These are phyloP conservation scores for Drosophila pseudoananassae DNA, from an alignment of 1,140 invertebrate species.

Conservation along the genomic window DNA sequence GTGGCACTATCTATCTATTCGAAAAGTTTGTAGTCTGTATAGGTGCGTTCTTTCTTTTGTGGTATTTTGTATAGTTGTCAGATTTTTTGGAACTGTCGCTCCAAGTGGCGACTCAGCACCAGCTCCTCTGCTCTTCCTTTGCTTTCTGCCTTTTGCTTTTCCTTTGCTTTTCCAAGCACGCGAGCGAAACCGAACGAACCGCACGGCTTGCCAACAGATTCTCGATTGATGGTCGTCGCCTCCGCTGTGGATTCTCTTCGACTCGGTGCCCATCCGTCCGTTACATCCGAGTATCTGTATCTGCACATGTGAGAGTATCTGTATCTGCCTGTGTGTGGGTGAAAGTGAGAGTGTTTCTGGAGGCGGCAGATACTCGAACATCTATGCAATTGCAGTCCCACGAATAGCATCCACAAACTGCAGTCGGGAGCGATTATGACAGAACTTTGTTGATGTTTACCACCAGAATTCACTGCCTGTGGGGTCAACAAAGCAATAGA, in stretches of 20 bases:
- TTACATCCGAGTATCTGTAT: slow-evolving; percentile 28
- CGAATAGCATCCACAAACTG: slow-evolving; percentile 43
- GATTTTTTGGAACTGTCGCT: slow-evolving; percentile 72
- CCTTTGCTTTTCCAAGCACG: slow-evolving; percentile 16
- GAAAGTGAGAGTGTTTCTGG: slow-evolving; percentile 40
- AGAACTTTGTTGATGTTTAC: slow-evolving; percentile 34
- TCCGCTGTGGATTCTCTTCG: slow-evolving; percentile 53
- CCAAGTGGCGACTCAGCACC: slow-evolving; percentile 47
- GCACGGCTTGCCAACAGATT: slow-evolving; percentile 62
- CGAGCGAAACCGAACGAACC: slow-evolving; percentile 58
- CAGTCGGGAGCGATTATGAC: slow-evolving; percentile 30
- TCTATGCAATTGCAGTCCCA: slow-evolving; percentile 3
- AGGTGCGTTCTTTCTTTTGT: slow-evolving; percentile 17
- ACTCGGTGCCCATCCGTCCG: slow-evolving; percentile 46
- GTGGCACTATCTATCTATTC: slow-evolving; percentile 50
- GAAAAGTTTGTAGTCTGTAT: slow-evolving; percentile 19
- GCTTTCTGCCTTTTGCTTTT: not conserved
- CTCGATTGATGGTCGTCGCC: slow-evolving; percentile 60
- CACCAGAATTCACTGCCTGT: slow-evolving; percentile 9
- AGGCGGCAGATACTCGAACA: slow-evolving; percentile 20
- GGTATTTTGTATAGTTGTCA: slow-evolving; percentile 38
- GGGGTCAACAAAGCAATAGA: not conserved
- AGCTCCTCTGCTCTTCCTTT: slow-evolving; percentile 34
- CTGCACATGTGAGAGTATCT: slow-evolving; percentile 2
- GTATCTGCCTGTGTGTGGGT: slow-evolving; percentile 20